Percentiles rank a stretch among this genome's conserved stretches.
Conservation (phyloP, 2,113 vertebrate genomes). For the Eidolon helvum region DNA sequence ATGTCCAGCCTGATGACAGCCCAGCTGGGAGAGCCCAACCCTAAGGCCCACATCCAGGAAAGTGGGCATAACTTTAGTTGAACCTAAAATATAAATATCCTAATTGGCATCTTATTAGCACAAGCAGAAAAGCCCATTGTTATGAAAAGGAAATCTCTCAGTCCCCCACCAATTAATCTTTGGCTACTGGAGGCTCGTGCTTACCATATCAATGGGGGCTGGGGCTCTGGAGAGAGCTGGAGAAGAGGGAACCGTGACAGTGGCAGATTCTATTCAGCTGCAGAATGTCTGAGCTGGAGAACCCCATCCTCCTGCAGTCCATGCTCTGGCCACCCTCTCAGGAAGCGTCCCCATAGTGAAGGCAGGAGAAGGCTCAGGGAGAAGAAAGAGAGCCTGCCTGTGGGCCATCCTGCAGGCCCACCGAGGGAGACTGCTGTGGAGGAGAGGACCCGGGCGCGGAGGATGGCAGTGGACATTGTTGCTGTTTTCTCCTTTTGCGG, state of each 20-base stretch:
- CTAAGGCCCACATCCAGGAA: neutral
- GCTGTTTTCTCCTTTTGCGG: neutral
- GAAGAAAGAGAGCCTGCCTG: neutral
- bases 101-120: constrained; percentile 55
- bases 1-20: neutral
- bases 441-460: neutral
- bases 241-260: neutral
- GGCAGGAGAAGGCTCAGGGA: neutral
- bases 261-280: neutral
- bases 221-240: neutral
- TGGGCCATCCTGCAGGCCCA: neutral
- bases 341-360: accelerated
- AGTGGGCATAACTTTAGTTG: neutral
- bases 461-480: neutral
- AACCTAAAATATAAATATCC: constrained; percentile 64
- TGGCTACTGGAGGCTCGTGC: constrained; percentile 17
- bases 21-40: neutral
- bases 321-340: neutral
- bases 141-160: constrained; percentile 63
- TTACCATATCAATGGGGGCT: neutral
- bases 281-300: neutral
- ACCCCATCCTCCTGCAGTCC: neutral
- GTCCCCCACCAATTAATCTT: constrained; percentile 69
- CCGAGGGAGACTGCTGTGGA: neutral
- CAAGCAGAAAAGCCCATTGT: constrained; percentile 54